Evolutionary conservation across 2,888 invertebrate genomes (phyloP).

Genomic region (Nematopogon swammerdamellus): DNA sequence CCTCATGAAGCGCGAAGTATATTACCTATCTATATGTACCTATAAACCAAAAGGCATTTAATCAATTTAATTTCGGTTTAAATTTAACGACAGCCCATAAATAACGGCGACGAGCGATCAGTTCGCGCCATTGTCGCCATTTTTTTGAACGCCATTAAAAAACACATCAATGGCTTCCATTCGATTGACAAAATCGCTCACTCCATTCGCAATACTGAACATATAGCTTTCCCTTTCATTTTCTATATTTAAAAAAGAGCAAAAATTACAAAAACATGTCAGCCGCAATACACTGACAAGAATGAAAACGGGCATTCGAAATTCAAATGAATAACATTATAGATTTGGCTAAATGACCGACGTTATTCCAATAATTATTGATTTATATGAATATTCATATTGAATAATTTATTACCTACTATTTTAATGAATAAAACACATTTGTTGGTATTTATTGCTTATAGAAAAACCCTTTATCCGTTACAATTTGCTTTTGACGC

Average conservation of each 20-base stretch:
- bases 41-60: slow-evolving; percentile 5
- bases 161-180: slow-evolving; percentile 45
- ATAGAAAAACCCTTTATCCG: background rate
- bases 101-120: slow-evolving; percentile 34
- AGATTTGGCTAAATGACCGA: slow-evolving; percentile 44
- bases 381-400: slow-evolving; percentile 57
- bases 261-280: too few species aligned
- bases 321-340: slow-evolving; percentile 54
- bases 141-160: slow-evolving; percentile 52
- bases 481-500: background rate
- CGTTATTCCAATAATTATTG: slow-evolving; percentile 45
- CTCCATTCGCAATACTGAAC: slow-evolving; percentile 20
- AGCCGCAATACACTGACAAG: slow-evolving; percentile 23
- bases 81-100: slow-evolving; percentile 48
- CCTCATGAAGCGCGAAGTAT: too few species aligned
- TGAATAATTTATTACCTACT: slow-evolving; percentile 22
- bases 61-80: slow-evolving; percentile 45
- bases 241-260: slow-evolving; percentile 12
- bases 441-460: background rate
- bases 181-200: slow-evolving; percentile 32
- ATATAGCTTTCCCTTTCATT: slow-evolving; percentile 26
- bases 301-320: slow-evolving; percentile 40
- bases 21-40: too few species aligned
- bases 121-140: slow-evolving; percentile 43
- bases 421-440: background rate